These are phyloP conservation scores for Microtus pennsylvanicus DNA, from an alignment of 2,113 vertebrate genomes.

Conservation along the genomic window DNA sequence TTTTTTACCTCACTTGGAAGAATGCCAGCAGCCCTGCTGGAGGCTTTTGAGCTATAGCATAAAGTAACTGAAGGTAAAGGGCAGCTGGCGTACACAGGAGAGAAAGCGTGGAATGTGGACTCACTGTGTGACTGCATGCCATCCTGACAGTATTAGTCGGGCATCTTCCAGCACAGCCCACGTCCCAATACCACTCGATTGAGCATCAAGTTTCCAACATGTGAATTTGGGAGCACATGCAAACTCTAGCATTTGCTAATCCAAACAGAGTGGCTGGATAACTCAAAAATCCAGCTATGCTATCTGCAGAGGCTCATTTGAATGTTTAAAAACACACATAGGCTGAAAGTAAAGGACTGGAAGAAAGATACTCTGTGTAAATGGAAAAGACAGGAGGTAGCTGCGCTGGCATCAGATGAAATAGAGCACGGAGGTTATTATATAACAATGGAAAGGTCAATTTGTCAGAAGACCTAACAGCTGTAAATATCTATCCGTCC, in stretches of 20 bases:
- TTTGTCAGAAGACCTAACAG: neutral
- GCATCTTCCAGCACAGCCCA: neutral
- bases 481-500: neutral
- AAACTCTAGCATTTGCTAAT: neutral
- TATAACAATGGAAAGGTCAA: neutral
- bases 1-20: neutral
- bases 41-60: neutral
- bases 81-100: neutral
- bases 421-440: neutral
- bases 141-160: neutral
- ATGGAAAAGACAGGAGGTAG: neutral
- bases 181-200: too few species aligned
- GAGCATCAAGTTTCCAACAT: neutral
- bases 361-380: neutral
- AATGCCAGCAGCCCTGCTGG: neutral
- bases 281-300: neutral
- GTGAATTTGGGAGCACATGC: too few species aligned
- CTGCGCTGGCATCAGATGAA: neutral
- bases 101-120: neutral
- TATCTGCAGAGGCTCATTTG: neutral
- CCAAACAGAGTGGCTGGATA: neutral
- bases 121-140: neutral
- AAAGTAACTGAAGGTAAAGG: neutral
- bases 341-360: neutral
- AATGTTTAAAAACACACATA: neutral